Base-by-base conservation (phyloP, 1,140 invertebrate genomes). In the Sesamia nonagrioides region DNA sequence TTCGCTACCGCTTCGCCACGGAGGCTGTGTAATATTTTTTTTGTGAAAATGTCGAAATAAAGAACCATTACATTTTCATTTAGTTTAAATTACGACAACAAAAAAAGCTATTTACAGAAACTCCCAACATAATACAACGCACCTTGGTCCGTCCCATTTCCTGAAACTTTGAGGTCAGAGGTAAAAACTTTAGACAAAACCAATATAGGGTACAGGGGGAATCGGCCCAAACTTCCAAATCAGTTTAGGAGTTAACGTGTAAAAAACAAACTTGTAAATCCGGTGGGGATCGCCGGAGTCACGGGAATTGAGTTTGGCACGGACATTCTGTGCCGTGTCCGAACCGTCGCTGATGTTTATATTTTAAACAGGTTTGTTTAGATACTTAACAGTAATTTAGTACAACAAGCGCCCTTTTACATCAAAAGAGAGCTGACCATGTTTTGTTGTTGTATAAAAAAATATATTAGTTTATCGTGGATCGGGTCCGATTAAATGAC, bases 211-310 rank as follows among this genome's bases (percentile, higher is more conserved):
- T 56, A 77, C 60, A n/a, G 27, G 33, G 21, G 33, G 18, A 77
- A 50, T 11, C 71, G 50, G 73, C 50, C 48, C 21, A 52, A 77
- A 77, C 60, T 77, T 77, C 48, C 74, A 68, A 77, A 77, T 77
- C 74, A 66, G 61, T 77, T 77, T 77, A 68, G 60, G 74, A 68
- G 74, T 77, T 77, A 77, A 77, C 74, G 74, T 50, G 61, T 77
- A 68, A 77, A 77, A 77, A 77, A 68, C 74, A 66, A 77, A 77
- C 74, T 77, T 77, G 68, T 77, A 77, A 77, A 77, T 77, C 74
- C 61, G 40, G 58, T 52, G 45, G 40, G 42, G 37, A 8, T 35
- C 69, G 52, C 11, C 35, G n/a, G 17, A 58, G 71, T 63, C 58
- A 75, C 73, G 58, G 73, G 73, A 75, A 75, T 75, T 75, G 73